phyloP scores from a whole-genome alignment of 2,113 vertebrate species.

The Asarcornis scutulata region DNA sequence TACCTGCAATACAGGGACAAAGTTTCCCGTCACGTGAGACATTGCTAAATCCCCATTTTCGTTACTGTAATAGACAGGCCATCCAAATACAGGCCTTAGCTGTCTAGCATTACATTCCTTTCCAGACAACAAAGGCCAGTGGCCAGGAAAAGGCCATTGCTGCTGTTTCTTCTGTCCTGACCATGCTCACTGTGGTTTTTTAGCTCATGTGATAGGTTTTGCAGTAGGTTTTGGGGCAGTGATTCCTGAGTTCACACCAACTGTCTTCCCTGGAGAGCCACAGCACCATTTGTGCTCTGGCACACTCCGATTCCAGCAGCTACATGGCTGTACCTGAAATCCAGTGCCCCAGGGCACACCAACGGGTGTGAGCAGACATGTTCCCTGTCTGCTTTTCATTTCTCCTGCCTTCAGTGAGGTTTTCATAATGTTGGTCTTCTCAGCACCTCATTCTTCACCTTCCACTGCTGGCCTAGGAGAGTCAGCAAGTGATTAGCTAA shows the following conservation, averaged over 20 bases:
- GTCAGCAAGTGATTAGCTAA: not conserved
- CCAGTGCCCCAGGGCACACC: not conserved
- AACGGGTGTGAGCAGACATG: not conserved
- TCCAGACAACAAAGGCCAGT: not conserved
- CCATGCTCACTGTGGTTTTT: not conserved
- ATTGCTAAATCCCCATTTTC: slow-evolving; percentile 8
- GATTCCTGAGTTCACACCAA: accelerated
- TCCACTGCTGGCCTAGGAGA: not conserved
- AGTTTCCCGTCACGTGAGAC: not conserved
- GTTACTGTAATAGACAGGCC: not conserved
- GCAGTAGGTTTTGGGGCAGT: not conserved
- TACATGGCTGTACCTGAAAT: not conserved
- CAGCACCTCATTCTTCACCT: not conserved
- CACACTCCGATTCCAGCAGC: not conserved
- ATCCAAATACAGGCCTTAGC: not conserved
- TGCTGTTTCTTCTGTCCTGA: not conserved
- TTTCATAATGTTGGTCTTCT: not conserved
- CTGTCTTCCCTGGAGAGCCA: not conserved
- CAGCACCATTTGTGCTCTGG: not conserved
- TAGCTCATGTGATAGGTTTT: not conserved
- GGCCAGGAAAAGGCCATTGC: not conserved
- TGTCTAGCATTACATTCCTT: not conserved
- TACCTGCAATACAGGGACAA: not conserved
- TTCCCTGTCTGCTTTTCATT: not conserved
- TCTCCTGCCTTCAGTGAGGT: not conserved